Percentiles rank a stretch among this genome's conserved stretches.
These are phyloP conservation scores for Aphis craccivora DNA, from an alignment of 1,140 invertebrate species.

Conservation along the genomic window DNA sequence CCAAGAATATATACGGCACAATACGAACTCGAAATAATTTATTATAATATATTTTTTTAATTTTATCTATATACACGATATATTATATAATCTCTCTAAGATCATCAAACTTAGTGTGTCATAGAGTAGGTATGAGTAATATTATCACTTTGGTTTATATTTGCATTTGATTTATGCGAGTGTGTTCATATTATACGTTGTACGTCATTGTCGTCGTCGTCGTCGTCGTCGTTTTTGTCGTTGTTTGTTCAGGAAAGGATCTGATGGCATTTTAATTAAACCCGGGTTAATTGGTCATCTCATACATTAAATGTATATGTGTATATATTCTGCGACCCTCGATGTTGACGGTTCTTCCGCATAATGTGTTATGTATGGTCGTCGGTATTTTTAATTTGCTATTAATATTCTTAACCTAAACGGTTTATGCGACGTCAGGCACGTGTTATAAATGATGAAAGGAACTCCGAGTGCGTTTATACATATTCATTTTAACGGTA, in stretches of 20 bases:
- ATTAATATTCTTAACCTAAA: conserved; percentile 4
- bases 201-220: no score
- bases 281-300: conserved; percentile 35
- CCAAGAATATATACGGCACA: no score
- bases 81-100: background rate
- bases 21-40: no score
- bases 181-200: background rate
- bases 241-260: conserved; percentile 7
- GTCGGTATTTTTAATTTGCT: background rate
- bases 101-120: background rate
- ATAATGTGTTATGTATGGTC: background rate
- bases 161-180: conserved; percentile 6
- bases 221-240: background rate
- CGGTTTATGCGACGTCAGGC: background rate
- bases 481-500: background rate
- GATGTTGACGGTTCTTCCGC: background rate
- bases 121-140: background rate
- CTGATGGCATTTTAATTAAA: conserved; percentile 28
- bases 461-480: background rate
- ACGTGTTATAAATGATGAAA: background rate
- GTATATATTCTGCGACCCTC: background rate
- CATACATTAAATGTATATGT: background rate
- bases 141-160: background rate
- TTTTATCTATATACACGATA: no score
- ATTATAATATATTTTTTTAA: no score